Base-by-base conservation (phyloP, 2,113 vertebrate genomes). In the Alosa alosa region DNA sequence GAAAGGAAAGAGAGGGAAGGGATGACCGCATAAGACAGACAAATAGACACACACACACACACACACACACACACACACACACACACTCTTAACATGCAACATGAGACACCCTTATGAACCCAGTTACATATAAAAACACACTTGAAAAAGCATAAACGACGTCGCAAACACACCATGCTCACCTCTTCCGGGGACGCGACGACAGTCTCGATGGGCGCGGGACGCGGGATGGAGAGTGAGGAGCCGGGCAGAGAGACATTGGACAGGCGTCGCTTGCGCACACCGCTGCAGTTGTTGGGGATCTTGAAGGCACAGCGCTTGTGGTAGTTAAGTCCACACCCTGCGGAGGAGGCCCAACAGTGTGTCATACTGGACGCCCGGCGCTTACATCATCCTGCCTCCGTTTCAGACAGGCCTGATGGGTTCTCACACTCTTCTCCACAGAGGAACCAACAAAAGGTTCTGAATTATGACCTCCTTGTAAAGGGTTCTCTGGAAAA, bases 231-330 rank as follows among this genome's bases (percentile, higher is more conserved):
- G 6, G 95, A 95, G 87, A 96, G 95, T 83, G 93, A 92, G 83
- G 95, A 90, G 87, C 96, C 95, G n/a, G 96, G 95, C 64, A 96
- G 91, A 60, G 96, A 97, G 0, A 96, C 95, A 0, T 96, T 97
- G 88, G 97, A 98, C 86, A 97, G 92, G 4, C 97, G 96, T 49
- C 97, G 95, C 93, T 97, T 98, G 88, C 94, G 95, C 86, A 97
- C 94, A 31, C 97, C 97, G 86, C 96, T 97, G 92, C 97, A 98
- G 91, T 97, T 98, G 94, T 97, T 98, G 86, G 97, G 97, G 90
- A 98, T 97, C 94, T 97, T 98, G 94, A 98, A 97, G 87, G 97
- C 97, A 88, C 97, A 98, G 81, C 97, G 95, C 83, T 98, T 98
- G 93, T 98, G 97, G 92, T 97, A 98, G 93, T 98, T 97, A 88